Conservation (phyloP, 2,888 invertebrate species). For the Ptychoptera contaminata region DNA sequence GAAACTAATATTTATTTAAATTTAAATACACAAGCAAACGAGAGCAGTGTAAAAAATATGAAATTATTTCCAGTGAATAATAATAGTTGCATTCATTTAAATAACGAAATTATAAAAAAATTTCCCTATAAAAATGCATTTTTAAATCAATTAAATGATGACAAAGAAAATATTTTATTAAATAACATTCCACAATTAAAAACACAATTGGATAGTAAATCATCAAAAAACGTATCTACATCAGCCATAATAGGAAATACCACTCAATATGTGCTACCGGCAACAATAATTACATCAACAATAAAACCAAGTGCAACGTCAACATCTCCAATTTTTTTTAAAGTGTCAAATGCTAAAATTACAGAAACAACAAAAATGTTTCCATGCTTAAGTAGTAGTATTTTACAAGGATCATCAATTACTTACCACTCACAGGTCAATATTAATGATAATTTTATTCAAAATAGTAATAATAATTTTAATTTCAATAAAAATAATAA, state of each 20-base stretch:
- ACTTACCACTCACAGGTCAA: neutral
- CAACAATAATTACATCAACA: neutral
- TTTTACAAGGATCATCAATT: neutral
- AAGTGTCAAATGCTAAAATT: neutral
- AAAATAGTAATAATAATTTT: constrained; percentile 1
- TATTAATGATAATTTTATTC: neutral
- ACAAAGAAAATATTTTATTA: too few relatives aligned
- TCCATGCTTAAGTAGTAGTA: too few relatives aligned
- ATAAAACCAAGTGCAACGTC: neutral
- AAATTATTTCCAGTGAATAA: too few relatives aligned
- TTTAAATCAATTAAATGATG: neutral
- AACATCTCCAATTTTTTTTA: neutral
- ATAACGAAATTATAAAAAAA: neutral
- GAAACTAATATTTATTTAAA: neutral
- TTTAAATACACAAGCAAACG: too few relatives aligned
- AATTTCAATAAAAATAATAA: constrained; percentile 3
- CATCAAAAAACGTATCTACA: too few relatives aligned
- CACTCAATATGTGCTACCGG: neutral
- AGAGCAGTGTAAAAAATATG: too few relatives aligned
- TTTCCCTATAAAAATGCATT: neutral
- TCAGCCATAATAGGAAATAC: too few relatives aligned
- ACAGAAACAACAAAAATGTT: too few relatives aligned
- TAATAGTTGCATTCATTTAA: too few relatives aligned
- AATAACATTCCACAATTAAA: too few relatives aligned
- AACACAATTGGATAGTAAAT: too few relatives aligned